A percentile compares a stretch with the other conserved stretches of the same genome.
phyloP scores from a whole-genome alignment of 2,888 invertebrate genomes.

The Zele albiditarsus region DNA sequence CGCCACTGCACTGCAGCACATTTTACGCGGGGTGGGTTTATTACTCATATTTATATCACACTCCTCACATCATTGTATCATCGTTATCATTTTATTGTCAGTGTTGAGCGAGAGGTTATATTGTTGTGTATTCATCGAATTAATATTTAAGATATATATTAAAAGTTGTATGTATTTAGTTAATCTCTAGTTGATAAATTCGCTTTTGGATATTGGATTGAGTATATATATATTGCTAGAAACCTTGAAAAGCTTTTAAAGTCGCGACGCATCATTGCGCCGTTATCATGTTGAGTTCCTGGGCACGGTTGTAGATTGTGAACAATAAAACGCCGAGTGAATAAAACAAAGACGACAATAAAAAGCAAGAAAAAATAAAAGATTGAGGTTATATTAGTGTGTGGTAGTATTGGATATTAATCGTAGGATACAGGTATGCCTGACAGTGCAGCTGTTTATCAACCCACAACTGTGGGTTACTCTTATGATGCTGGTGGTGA shows the following conservation, averaged over 20 bases:
- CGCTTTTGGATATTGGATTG: background rate
- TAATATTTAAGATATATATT: too few relatives aligned
- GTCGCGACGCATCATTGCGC: constrained; percentile 11
- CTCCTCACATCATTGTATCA: background rate
- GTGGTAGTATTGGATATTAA: background rate
- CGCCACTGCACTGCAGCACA: constrained; percentile 20
- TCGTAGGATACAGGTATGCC: constrained; percentile 61
- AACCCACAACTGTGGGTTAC: constrained; percentile 71
- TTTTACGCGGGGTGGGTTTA: constrained; percentile 8
- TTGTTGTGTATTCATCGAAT: background rate
- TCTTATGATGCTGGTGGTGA: constrained; percentile 67
- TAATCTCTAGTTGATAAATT: background rate
- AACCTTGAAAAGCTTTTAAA: background rate
- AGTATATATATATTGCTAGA: constrained; percentile 4
- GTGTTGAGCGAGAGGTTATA: background rate
- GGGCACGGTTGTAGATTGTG: constrained; percentile 5
- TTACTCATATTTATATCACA: background rate
- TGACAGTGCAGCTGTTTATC: constrained; percentile 70
- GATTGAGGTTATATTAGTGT: background rate
- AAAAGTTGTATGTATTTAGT: background rate
- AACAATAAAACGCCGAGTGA: background rate
- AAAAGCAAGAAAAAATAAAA: too few relatives aligned
- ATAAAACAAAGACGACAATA: background rate
- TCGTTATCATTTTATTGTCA: background rate
- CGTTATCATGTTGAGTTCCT: constrained; percentile 12